Evolutionary conservation across 2,797 vertebrate species (phyloP).

Genomic region (Prionace glauca): DNA sequence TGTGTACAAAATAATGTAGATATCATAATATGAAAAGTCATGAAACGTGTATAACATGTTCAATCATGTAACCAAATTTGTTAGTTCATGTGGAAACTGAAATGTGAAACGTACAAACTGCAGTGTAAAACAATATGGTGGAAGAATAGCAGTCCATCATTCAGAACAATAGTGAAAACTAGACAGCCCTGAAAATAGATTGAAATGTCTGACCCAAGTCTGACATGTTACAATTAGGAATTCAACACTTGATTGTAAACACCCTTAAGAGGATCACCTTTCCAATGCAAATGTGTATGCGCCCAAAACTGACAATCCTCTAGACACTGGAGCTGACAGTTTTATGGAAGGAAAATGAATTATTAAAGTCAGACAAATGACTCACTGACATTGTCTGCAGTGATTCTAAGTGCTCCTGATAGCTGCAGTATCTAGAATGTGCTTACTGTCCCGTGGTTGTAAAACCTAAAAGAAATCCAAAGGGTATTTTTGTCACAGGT

Average conservation of each 20-base stretch:
- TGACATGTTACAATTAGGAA: constrained; percentile 3
- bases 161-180: not conserved
- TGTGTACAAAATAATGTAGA: not conserved
- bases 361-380: constrained; percentile 30
- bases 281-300: constrained; percentile 17
- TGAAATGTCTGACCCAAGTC: not conserved
- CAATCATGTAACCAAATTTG: not conserved
- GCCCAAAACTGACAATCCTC: constrained; percentile 6
- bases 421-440: constrained; percentile 5
- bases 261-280: not conserved
- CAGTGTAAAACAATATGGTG: not conserved
- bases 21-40: not conserved
- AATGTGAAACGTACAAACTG: not conserved
- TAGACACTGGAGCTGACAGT: not conserved
- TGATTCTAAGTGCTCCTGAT: constrained; percentile 12
- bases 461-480: constrained; percentile 22
- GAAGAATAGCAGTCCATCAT: not conserved
- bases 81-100: constrained; percentile 7
- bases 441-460: not conserved
- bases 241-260: constrained; percentile 20
- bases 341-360: constrained; percentile 18
- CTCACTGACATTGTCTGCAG: not conserved
- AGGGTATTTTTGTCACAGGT: not conserved
- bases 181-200: not conserved
- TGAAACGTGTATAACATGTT: not conserved